Conservation (phyloP, 2,113 vertebrate species). For the Peromyscus maniculatus region DNA sequence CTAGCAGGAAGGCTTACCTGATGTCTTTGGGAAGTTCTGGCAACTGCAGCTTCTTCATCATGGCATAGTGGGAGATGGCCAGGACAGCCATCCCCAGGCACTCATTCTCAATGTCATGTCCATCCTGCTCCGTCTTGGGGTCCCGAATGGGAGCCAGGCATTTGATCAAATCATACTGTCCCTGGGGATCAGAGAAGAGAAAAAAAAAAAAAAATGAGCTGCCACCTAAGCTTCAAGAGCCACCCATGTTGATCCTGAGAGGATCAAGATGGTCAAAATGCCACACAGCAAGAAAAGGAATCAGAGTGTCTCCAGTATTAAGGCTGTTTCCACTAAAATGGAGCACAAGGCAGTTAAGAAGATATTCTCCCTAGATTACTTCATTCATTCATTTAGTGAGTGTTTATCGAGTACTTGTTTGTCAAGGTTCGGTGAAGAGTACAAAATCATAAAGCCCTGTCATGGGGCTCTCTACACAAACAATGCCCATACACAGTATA, state of each 20-base stretch:
- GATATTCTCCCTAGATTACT: not conserved
- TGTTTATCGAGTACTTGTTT: no score
- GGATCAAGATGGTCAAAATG: not conserved
- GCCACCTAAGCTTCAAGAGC: not conserved
- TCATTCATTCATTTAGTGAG: not conserved
- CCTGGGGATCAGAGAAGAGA: slow-evolving; percentile 85
- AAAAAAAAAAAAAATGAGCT: slow-evolving; percentile 33
- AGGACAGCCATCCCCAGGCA: slow-evolving; percentile 99
- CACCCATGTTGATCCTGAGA: not conserved
- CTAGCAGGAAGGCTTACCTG: slow-evolving; percentile 87
- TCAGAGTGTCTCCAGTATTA: not conserved
- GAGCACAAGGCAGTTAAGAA: not conserved
- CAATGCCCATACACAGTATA: not conserved
- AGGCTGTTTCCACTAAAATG: not conserved
- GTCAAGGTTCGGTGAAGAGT: not conserved
- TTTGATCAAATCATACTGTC: slow-evolving; percentile 95
- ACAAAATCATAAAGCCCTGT: not conserved
- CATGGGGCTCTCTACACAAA: not conserved
- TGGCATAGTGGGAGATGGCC: slow-evolving; percentile 95
- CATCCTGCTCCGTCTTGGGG: slow-evolving; percentile 91
- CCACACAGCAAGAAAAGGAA: not conserved
- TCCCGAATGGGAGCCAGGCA: slow-evolving; percentile 93
- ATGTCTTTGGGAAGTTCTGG: slow-evolving; percentile 91
- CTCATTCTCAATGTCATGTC: slow-evolving; percentile 97
- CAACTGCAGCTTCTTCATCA: slow-evolving; percentile 87